These are phyloP conservation scores for Deilephila porcellus DNA, from an alignment of 2,888 invertebrate genomes.

Conservation along the genomic window DNA sequence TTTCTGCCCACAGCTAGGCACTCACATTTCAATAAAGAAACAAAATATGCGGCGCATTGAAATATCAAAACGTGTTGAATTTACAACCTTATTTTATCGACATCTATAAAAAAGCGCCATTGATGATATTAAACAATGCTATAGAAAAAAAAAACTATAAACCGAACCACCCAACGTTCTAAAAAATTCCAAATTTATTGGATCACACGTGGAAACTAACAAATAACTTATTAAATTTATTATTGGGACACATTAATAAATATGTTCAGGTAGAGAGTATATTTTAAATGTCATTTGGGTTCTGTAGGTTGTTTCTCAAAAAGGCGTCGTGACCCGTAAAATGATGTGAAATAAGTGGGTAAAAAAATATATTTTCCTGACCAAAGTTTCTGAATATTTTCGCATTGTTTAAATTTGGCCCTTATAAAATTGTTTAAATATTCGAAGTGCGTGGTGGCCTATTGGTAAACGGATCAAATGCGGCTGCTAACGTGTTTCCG, in stretches of 20 bases:
- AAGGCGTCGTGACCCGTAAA: too few species aligned
- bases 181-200: slow-evolving; percentile 40
- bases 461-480: too few species aligned
- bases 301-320: neutral
- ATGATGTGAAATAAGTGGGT: too few species aligned
- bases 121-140: slow-evolving; percentile 1
- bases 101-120: neutral
- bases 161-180: slow-evolving; percentile 46
- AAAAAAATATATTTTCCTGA: too few species aligned
- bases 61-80: slow-evolving; percentile 2
- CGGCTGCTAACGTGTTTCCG: too few species aligned
- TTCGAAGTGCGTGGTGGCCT: too few species aligned
- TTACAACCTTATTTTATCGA: neutral
- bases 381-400: too few species aligned
- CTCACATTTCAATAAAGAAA: neutral
- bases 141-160: slow-evolving; percentile 9
- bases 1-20: neutral
- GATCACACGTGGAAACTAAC: slow-evolving; percentile 38
- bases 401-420: too few species aligned
- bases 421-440: too few species aligned
- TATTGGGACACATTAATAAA: slow-evolving; percentile 31
- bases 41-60: neutral
- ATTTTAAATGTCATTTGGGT: neutral
- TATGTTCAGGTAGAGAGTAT: slow-evolving; percentile 16
- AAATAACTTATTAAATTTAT: slow-evolving; percentile 45